Conservation (phyloP, 2,113 vertebrate genomes). For the Pteronura brasiliensis region DNA sequence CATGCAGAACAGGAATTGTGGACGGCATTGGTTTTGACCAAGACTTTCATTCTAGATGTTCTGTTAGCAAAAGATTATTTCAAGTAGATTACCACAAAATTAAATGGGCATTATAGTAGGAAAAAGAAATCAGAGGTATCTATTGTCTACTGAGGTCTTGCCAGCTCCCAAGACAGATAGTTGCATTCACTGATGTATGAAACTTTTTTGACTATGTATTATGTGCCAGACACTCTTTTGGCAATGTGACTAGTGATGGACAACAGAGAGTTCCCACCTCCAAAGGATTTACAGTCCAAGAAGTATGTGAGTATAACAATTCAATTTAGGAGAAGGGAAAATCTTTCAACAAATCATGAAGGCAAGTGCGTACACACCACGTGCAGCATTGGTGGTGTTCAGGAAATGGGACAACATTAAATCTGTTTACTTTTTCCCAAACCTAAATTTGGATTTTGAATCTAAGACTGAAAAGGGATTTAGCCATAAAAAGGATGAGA, state of each 20-base stretch:
- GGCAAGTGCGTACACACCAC: neutral
- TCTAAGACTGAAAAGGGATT: neutral
- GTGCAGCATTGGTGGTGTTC: neutral
- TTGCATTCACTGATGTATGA: neutral
- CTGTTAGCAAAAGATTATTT: neutral
- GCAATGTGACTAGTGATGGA: neutral
- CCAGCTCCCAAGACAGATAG: neutral
- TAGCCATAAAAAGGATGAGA: neutral
- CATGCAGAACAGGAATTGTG: neutral
- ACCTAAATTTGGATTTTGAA: neutral
- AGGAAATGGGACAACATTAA: neutral
- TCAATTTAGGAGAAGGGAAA: neutral
- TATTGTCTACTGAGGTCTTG: neutral
- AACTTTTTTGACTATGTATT: neutral
- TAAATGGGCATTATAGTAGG: neutral
- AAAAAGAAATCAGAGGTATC: neutral
- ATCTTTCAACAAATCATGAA: neutral
- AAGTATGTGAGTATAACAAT: neutral
- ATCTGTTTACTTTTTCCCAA: neutral
- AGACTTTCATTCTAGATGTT: neutral
- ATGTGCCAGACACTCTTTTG: neutral
- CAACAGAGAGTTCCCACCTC: neutral
- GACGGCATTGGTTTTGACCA: neutral
- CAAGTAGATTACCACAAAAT: neutral
- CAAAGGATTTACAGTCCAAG: neutral